A percentile compares a stretch with the other conserved stretches of the same genome.
Evolutionary conservation across 2,888 invertebrate species (phyloP).

Genomic region (Neoscelio sp.): DNA sequence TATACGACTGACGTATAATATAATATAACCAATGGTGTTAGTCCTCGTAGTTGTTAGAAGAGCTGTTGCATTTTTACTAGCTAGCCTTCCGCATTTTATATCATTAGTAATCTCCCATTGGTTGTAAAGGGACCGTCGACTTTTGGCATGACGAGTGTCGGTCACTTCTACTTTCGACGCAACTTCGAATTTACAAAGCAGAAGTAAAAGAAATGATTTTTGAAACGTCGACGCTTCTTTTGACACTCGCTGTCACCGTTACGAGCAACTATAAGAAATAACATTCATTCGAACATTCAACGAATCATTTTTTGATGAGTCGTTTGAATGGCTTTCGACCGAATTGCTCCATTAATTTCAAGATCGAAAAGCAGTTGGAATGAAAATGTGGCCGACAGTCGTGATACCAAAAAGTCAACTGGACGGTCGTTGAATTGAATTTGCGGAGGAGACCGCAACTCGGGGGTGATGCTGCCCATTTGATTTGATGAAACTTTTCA

Average conservation of each 20-base stretch:
- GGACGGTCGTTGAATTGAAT: slow-evolving; percentile 73
- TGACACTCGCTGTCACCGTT: too few relatives aligned
- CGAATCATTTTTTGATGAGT: too few relatives aligned
- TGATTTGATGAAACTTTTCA: slow-evolving; percentile 80
- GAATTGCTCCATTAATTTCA: slow-evolving; percentile 1
- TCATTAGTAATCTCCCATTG: slow-evolving; percentile 79
- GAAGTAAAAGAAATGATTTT: too few relatives aligned
- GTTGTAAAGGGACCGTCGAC: slow-evolving; percentile 74
- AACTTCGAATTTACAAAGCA: too few relatives aligned
- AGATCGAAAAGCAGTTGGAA: slow-evolving; percentile 6
- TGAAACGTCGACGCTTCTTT: too few relatives aligned
- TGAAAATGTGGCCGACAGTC: slow-evolving; percentile 41
- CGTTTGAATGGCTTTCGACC: too few relatives aligned
- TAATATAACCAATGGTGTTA: slow-evolving; percentile 79
- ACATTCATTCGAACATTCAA: too few relatives aligned
- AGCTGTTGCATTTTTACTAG: slow-evolving; percentile 82
- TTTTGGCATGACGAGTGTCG: slow-evolving; percentile 2
- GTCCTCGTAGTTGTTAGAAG: slow-evolving; percentile 82
- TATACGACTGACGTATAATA: too few relatives aligned
- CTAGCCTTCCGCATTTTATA: slow-evolving; percentile 81
- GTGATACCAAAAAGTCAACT: slow-evolving; percentile 65
- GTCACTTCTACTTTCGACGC: too few relatives aligned
- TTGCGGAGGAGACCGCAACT: slow-evolving; percentile 72
- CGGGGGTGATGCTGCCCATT: slow-evolving; percentile 80
- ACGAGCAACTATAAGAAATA: too few relatives aligned